phyloP scores from a whole-genome alignment of 2,888 invertebrate genomes.

The Pyralis farinalis region DNA sequence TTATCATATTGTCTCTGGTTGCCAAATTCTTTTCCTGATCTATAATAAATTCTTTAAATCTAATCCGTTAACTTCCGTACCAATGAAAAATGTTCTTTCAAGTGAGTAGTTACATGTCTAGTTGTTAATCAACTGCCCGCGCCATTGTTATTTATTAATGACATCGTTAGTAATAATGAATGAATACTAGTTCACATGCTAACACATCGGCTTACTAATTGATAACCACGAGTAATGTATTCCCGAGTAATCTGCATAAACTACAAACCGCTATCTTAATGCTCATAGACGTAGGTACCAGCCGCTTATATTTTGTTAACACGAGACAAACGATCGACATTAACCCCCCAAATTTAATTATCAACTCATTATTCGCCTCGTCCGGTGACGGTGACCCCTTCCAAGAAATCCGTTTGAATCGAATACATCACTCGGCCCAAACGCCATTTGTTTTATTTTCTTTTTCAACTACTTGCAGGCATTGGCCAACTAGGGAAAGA shows the following conservation, averaged over 20 bases:
- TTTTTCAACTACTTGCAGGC: neutral
- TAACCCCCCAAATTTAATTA: slow-evolving; percentile 55
- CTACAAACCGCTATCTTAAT: slow-evolving; percentile 36
- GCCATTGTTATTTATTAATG: neutral
- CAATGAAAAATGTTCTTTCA: no score
- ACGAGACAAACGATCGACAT: slow-evolving; percentile 48
- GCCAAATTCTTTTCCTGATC: no score
- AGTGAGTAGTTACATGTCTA: no score
- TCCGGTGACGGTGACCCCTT: slow-evolving; percentile 35
- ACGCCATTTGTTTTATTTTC: slow-evolving; percentile 28
- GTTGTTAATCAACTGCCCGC: neutral
- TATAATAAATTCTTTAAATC: no score
- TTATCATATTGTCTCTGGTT: no score
- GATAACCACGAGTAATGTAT: slow-evolving; percentile 7
- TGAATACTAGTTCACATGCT: neutral
- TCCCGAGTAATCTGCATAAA: slow-evolving; percentile 7
- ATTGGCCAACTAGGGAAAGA: slow-evolving; percentile 16
- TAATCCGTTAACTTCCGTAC: no score
- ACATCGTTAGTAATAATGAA: no score
- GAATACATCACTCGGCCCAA: slow-evolving; percentile 19
- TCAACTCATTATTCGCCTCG: slow-evolving; percentile 41
- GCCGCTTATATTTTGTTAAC: slow-evolving; percentile 35
- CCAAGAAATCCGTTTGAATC: slow-evolving; percentile 32
- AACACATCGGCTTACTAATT: neutral
- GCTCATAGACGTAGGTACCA: slow-evolving; percentile 28